Evolutionary conservation across 2,888 invertebrate genomes (phyloP).

Genomic region (Girardia tigrina): DNA sequence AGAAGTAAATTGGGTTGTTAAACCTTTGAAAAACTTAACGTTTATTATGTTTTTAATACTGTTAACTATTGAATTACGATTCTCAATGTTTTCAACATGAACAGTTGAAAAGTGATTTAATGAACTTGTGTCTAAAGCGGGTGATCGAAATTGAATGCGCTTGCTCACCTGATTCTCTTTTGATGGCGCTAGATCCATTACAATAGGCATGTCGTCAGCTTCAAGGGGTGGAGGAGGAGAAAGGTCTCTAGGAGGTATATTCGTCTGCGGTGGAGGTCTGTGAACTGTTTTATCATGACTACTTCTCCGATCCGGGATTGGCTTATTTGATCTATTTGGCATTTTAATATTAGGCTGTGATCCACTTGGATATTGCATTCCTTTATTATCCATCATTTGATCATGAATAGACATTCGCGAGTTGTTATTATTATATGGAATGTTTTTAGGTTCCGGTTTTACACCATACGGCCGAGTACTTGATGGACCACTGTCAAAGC

Average conservation of each 20-base stretch:
- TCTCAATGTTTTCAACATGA: neutral
- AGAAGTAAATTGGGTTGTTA: neutral
- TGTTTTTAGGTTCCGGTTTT: neutral
- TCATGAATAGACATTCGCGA: conserved; percentile 15
- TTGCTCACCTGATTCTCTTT: neutral
- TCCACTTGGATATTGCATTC: neutral
- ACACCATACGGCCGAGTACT: neutral
- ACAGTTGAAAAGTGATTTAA: neutral
- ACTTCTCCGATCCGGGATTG: neutral
- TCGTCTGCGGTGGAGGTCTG: neutral
- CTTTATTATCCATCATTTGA: neutral
- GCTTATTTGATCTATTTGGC: neutral
- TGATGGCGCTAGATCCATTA: conserved; percentile 29
- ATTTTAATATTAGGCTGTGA: neutral
- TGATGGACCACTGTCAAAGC: neutral
- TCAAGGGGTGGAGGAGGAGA: conserved; percentile 29
- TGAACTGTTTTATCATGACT: conserved; percentile 11
- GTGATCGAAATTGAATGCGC: neutral
- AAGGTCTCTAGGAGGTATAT: neutral
- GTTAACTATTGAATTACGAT: neutral
- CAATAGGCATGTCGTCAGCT: conserved; percentile 33
- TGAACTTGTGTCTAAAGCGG: neutral
- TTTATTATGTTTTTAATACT: neutral
- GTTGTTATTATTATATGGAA: neutral
- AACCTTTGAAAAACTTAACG: neutral